A percentile compares a stretch with the other conserved stretches of the same genome.
These are phyloP conservation scores for Octopus bimaculoides DNA, from an alignment of 1,140 invertebrate genomes.

Conservation along the genomic window DNA sequence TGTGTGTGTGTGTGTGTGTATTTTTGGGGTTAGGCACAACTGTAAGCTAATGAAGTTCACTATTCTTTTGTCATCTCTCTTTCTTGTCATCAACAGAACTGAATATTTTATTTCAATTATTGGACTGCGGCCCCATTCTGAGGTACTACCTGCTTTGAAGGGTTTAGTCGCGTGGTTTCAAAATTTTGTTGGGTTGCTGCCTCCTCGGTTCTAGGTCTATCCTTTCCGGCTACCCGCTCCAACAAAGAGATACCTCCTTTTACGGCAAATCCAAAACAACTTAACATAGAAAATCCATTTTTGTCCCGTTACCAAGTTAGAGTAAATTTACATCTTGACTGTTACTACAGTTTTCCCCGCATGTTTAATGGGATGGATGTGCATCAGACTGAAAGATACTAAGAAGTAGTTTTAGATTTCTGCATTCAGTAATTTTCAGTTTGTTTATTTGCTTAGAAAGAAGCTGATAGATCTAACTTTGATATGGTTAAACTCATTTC, in stretches of 20 bases:
- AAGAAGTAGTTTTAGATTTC: slow-evolving; percentile 2
- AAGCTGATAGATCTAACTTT: neutral
- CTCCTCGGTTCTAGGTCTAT: neutral
- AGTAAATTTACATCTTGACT: neutral
- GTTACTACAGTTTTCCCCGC: neutral
- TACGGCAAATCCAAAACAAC: neutral
- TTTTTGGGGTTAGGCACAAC: no score
- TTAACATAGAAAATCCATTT: neutral
- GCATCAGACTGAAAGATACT: neutral
- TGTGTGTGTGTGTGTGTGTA: no score
- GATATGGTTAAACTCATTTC: neutral
- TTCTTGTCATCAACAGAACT: no score
- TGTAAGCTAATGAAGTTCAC: no score
- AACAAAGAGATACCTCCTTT: neutral
- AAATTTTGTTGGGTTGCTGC: no score
- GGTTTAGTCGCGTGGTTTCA: no score
- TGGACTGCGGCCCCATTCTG: no score
- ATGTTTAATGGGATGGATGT: neutral
- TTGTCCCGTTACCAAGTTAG: neutral
- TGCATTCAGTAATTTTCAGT: slow-evolving; percentile 2
- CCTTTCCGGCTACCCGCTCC: neutral
- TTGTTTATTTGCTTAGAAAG: slow-evolving; percentile 5
- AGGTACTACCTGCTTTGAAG: no score
- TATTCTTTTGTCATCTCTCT: no score
- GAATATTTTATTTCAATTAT: no score